phyloP scores from a whole-genome alignment of 2,113 vertebrate species.

The Pelusios castaneus region DNA sequence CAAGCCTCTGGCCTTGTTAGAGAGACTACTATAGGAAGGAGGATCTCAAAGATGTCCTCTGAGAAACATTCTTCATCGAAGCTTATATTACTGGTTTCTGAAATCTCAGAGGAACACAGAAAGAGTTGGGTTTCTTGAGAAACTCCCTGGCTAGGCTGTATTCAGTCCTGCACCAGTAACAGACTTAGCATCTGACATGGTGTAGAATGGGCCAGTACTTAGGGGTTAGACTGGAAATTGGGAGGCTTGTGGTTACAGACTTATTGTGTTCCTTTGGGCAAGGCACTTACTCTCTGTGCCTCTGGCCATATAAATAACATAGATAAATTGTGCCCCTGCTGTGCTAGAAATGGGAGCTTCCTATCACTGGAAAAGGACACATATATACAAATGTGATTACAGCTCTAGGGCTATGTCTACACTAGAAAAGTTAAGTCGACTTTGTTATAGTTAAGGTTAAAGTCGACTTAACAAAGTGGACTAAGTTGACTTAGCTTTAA shows the following conservation, averaged over 20 bases:
- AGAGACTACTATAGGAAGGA: conserved; percentile 1
- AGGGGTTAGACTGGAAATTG: not conserved
- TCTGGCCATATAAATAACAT: not conserved
- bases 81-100: conserved; percentile 11
- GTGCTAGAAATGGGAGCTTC: not conserved
- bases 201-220: not conserved
- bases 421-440: too few species aligned
- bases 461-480: too few species aligned
- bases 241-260: not conserved
- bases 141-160: not conserved
- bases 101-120: not conserved
- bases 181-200: not conserved
- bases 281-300: not conserved
- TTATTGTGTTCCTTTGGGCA: not conserved
- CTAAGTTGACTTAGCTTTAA: too few species aligned
- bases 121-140: not conserved
- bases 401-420: too few species aligned
- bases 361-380: not conserved
- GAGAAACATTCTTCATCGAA: conserved; percentile 12
- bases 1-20: conserved; percentile 19
- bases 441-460: too few species aligned
- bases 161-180: not conserved
- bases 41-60: conserved; percentile 31
- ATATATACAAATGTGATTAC: not conserved
- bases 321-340: not conserved